Percentiles rank a stretch among this genome's conserved stretches.
Evolutionary conservation across 2,888 invertebrate genomes (phyloP).

Genomic region (Antheraea assamensis): DNA sequence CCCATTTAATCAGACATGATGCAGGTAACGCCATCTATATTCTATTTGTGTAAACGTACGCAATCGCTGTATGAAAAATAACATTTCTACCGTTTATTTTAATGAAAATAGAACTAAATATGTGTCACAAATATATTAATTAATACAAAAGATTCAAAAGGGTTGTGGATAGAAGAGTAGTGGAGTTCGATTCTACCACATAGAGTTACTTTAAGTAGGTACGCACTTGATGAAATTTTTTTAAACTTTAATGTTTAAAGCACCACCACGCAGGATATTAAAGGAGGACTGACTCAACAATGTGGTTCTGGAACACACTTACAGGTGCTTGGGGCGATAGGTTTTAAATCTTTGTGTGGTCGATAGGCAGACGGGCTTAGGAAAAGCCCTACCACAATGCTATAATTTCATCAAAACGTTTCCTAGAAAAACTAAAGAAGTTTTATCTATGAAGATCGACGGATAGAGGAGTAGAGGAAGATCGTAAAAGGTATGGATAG

Average conservation of each 20-base stretch:
- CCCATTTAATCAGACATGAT: not conserved
- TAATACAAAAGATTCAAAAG: not conserved
- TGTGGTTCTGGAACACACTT: not conserved
- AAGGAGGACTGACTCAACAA: too few relatives aligned
- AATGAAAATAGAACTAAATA: too few relatives aligned
- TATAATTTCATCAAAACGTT: not conserved
- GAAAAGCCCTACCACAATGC: not conserved
- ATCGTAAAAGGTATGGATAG: too few relatives aligned
- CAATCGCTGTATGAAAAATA: not conserved
- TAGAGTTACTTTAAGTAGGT: not conserved
- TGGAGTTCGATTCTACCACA: not conserved
- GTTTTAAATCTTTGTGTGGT: not conserved
- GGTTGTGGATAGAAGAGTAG: not conserved
- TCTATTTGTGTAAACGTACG: not conserved
- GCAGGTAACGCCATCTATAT: constrained; percentile 30
- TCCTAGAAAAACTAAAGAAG: too few relatives aligned
- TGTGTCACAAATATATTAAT: not conserved
- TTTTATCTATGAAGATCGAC: too few relatives aligned
- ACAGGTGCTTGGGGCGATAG: not conserved
- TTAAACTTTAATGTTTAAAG: too few relatives aligned
- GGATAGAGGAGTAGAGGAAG: too few relatives aligned
- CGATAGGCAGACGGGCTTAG: not conserved
- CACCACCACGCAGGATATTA: too few relatives aligned
- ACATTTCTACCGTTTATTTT: too few relatives aligned
- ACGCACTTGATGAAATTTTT: too few relatives aligned